phyloP scores from a whole-genome alignment of 2,797 vertebrate species.

The Leuciscus waleckii region DNA sequence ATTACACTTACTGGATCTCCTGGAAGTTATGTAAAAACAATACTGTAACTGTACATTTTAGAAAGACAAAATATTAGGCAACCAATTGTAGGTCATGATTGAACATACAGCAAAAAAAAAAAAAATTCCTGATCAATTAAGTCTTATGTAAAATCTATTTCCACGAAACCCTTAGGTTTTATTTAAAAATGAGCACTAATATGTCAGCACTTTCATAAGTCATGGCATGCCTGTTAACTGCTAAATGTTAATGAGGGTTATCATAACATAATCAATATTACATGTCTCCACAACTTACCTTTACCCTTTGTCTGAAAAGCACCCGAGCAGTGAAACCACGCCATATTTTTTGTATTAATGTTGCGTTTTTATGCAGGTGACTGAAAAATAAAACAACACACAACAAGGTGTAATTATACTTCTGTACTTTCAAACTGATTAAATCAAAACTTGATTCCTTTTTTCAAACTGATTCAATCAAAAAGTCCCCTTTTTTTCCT shows the following conservation, averaged over 20 bases:
- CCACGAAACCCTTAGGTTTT: not conserved
- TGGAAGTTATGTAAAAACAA: not conserved
- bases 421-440: not conserved
- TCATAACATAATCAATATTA: constrained; percentile 81
- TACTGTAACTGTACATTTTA: not conserved
- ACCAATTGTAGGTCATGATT: not conserved
- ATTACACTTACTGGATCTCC: not conserved
- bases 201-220: constrained; percentile 20
- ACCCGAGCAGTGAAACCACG: constrained; percentile 86
- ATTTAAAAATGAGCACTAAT: not conserved
- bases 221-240: constrained; percentile 76
- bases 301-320: constrained; percentile 81
- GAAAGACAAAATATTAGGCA: not conserved
- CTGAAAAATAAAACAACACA: constrained; percentile 72
- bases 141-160: constrained; percentile 6
- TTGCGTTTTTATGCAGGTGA: constrained; percentile 80
- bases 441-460: not conserved
- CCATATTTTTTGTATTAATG: constrained; percentile 91
- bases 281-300: constrained; percentile 82
- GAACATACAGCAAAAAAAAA: not conserved
- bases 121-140: not conserved
- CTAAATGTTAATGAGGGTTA: constrained; percentile 81
- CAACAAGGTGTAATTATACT: constrained; percentile 13
- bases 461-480: too few species aligned
- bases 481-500: constrained; percentile 6